These are phyloP conservation scores for Physella acuta DNA, from an alignment of 1,140 invertebrate genomes.

Conservation along the genomic window DNA sequence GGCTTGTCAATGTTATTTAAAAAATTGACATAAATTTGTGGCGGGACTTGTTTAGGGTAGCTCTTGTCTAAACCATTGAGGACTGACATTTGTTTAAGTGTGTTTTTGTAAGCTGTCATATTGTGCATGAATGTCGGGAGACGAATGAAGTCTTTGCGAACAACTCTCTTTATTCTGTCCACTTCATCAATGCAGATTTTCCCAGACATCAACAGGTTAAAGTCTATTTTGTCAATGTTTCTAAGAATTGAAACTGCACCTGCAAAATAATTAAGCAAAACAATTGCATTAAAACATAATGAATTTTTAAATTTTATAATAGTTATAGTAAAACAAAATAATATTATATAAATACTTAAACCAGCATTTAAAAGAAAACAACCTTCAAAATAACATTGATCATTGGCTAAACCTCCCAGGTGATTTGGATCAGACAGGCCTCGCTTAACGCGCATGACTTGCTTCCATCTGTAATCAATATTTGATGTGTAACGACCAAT, in stretches of 20 bases:
- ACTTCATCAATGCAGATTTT: conserved; percentile 58
- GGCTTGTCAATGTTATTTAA: conserved; percentile 34
- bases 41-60: conserved; percentile 35
- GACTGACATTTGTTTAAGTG: conserved; percentile 47
- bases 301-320: background rate
- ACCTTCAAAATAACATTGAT: conserved; percentile 61
- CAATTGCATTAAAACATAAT: background rate
- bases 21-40: conserved; percentile 37
- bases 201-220: conserved; percentile 53
- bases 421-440: conserved; percentile 51
- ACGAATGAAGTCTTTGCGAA: conserved; percentile 46
- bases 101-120: conserved; percentile 49
- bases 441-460: conserved; percentile 56
- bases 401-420: conserved; percentile 53
- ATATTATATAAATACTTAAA: background rate
- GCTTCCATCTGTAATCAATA: conserved; percentile 55
- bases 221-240: conserved; percentile 57
- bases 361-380: too few relatives aligned
- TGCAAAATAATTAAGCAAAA: conserved; percentile 29
- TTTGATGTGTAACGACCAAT: conserved; percentile 49
- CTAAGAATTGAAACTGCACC: conserved; percentile 57
- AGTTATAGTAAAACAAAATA: background rate
- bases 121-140: conserved; percentile 55
- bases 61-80: conserved; percentile 48
- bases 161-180: conserved; percentile 47